Percentiles rank a stretch among this genome's conserved stretches.
phyloP scores from a whole-genome alignment of 2,113 vertebrate species.

The Lepus timidus region DNA sequence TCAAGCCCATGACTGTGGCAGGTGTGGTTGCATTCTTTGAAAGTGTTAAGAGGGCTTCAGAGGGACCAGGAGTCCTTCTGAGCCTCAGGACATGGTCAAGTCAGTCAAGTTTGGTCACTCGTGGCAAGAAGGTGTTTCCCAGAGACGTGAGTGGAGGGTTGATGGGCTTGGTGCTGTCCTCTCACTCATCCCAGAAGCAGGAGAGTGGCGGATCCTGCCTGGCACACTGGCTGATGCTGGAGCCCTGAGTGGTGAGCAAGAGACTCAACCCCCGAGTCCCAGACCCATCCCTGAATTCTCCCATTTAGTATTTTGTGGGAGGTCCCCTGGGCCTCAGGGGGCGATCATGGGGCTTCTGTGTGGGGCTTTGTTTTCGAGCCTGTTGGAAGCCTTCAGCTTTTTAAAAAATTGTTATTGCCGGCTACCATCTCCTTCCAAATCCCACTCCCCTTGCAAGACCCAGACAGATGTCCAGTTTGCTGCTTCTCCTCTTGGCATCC shows the following conservation, averaged over 20 bases:
- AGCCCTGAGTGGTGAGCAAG: neutral
- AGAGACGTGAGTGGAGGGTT: neutral
- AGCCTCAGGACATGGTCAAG: neutral
- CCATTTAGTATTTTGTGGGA: neutral
- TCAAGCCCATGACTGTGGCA: neutral
- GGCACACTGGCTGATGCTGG: neutral
- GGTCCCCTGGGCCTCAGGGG: neutral
- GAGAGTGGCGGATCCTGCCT: neutral
- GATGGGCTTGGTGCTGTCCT: neutral
- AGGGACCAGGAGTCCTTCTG: neutral
- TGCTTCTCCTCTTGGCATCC: neutral
- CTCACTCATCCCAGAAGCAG: neutral
- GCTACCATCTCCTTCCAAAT: constrained; percentile 8
- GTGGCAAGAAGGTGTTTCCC: neutral
- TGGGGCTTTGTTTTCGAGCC: neutral
- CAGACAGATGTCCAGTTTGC: neutral
- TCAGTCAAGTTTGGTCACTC: neutral
- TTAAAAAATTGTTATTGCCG: neutral
- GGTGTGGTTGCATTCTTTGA: neutral
- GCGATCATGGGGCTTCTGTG: neutral
- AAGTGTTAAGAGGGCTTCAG: neutral
- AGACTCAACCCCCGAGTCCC: neutral
- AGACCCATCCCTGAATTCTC: neutral
- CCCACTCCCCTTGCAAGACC: neutral
- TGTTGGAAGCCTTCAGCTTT: neutral